Percentiles rank a stretch among this genome's conserved stretches.
These are phyloP conservation scores for Cranoglanis bouderius DNA, from an alignment of 2,113 vertebrate species.

Conservation along the genomic window DNA sequence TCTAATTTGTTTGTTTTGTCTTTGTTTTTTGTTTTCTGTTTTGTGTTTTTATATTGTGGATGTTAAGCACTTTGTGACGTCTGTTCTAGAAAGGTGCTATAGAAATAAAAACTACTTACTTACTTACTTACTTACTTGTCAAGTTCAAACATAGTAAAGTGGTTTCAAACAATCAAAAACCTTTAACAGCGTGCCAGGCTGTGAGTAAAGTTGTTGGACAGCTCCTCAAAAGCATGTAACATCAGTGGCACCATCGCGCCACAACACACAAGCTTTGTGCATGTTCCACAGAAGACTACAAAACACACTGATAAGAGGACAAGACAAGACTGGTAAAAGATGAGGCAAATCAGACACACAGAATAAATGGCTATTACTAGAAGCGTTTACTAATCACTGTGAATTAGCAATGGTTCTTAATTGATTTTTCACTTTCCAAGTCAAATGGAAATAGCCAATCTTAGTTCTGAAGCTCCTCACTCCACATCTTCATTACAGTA, in stretches of 20 bases:
- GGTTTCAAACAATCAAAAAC: slow-evolving; percentile 32
- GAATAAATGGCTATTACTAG: slow-evolving; percentile 42
- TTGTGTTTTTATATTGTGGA: too few relatives aligned
- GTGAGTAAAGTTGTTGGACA: slow-evolving; percentile 19
- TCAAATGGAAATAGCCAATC: neutral
- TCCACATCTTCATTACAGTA: neutral
- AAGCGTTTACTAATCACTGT: slow-evolving; percentile 53
- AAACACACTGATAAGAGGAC: slow-evolving; percentile 60
- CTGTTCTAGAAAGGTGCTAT: too few relatives aligned
- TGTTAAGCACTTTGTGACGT: too few relatives aligned
- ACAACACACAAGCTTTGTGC: slow-evolving; percentile 77
- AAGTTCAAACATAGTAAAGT: neutral
- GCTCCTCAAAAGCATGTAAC: slow-evolving; percentile 82
- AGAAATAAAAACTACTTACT: too few relatives aligned
- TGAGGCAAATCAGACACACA: slow-evolving; percentile 20
- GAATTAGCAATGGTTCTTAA: neutral
- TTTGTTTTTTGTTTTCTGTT: too few relatives aligned
- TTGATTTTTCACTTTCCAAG: neutral
- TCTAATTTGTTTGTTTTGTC: too few relatives aligned
- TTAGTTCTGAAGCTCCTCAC: neutral
- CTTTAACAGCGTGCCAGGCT: slow-evolving; percentile 41
- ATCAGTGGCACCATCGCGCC: slow-evolving; percentile 83
- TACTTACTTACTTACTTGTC: too few relatives aligned
- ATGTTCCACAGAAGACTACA: slow-evolving; percentile 62
- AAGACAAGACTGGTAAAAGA: slow-evolving; percentile 55